Evolutionary conservation across 2,113 vertebrate species (phyloP), one percentile per base, ranked within the genome.

Genomic region (Calypte anna): DNA sequence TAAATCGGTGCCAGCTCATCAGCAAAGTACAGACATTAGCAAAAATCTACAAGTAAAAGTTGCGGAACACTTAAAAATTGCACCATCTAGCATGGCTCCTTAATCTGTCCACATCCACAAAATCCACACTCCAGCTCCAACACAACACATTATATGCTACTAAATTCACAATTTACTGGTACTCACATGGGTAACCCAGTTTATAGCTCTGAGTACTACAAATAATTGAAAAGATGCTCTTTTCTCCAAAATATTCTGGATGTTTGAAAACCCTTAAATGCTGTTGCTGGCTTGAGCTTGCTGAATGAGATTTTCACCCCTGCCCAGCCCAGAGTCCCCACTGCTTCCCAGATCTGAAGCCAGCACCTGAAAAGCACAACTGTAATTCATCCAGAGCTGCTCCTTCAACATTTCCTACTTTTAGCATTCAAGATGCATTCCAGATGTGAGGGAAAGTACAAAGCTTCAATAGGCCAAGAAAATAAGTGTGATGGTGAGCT

Each of bases 291-390:
- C n/a, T 85, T 43, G 17, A 86, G 72, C 17, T 80, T 66, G 59
- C 31, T 27, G 55, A 11, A 33, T 72, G 18, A 66, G 69, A 89
- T 83, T 90, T 93, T 73, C 55, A 69, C 12, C 8, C 63, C 67
- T 80, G 15, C 44, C 18, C 53, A 90, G 31, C 21, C 36, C 0
- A 24, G 72, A 91, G 61, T 53, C 78, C 79, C 86, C n/a, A 59
- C 55, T 38, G 13, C 33, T 91, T 86, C 64, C 48, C 69, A 64
- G 74, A 86, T 63, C 85, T 59, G 79, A 73, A 86, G 87, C 84
- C 84, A 94, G 38, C 74, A 93, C 86, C 91, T 94, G 84, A 91
- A 67, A 93, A 91, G 72, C 55, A 86, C 36, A 70, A 78, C 88
- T 51, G 57, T 90, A 88, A 96, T 33, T 83, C 94, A 94, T 74